Evolutionary conservation across 2,797 vertebrate species (phyloP).

Genomic region (Gymnodraco acuticeps): DNA sequence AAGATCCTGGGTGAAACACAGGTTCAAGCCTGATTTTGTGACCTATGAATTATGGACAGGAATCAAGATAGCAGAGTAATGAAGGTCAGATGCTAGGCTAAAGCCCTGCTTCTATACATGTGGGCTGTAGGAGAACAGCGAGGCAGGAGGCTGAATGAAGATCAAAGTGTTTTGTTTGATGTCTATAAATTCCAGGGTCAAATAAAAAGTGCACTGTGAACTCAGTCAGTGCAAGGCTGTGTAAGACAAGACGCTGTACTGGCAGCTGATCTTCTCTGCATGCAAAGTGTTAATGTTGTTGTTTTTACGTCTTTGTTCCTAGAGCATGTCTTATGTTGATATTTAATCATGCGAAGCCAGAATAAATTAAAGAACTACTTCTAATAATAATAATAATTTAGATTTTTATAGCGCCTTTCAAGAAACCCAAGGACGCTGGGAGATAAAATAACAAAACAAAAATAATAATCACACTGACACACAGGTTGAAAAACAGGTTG

Average conservation of each 20-base stretch:
- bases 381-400: no score
- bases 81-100: slow-evolving; percentile 71
- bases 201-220: slow-evolving; percentile 50
- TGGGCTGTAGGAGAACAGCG: slow-evolving; percentile 51
- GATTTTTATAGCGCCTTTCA: no score
- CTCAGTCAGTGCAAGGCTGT: slow-evolving; percentile 27
- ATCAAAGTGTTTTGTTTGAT: slow-evolving; percentile 63
- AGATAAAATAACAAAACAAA: no score
- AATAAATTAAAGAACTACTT: no score
- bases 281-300: slow-evolving; percentile 24
- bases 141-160: slow-evolving; percentile 42
- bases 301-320: neutral
- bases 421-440: no score
- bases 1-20: slow-evolving; percentile 20
- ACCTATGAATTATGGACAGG: slow-evolving; percentile 50
- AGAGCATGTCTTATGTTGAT: no score
- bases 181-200: slow-evolving; percentile 59
- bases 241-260: slow-evolving; percentile 36
- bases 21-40: slow-evolving; percentile 42
- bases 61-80: slow-evolving; percentile 65
- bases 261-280: slow-evolving; percentile 32
- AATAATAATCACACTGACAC: no score
- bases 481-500: no score
- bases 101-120: slow-evolving; percentile 34
- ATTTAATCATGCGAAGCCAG: no score